Evolutionary conservation across 2,797 vertebrate genomes (phyloP).

Genomic region (Miichthys miiuy): DNA sequence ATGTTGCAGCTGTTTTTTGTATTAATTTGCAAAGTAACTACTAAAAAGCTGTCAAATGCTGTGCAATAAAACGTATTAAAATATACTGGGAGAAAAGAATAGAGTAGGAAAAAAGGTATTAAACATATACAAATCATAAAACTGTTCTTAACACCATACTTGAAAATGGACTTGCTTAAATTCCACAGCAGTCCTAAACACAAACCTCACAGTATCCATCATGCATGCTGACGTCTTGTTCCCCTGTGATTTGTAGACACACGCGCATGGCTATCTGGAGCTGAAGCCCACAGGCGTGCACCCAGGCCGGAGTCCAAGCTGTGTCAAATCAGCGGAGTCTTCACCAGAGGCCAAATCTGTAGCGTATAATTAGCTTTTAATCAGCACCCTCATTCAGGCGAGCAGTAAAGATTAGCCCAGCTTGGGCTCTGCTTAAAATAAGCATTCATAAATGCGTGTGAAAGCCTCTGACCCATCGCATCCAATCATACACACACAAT

Average conservation of each 20-base stretch:
- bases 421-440: conserved; percentile 83
- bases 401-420: conserved; percentile 78
- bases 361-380: conserved; percentile 89
- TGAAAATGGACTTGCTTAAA: conserved; percentile 22
- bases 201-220: conserved; percentile 48
- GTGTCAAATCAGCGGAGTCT: conserved; percentile 80
- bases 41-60: neutral
- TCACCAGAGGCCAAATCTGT: conserved; percentile 85
- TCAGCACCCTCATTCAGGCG: conserved; percentile 84
- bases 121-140: conserved; percentile 2
- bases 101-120: neutral
- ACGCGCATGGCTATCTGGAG: conserved; percentile 57
- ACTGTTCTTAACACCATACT: conserved; percentile 7
- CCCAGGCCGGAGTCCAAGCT: conserved; percentile 71
- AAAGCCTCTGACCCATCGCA: conserved; percentile 80
- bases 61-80: neutral
- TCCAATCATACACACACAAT: conserved; percentile 76
- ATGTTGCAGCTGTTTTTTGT: neutral
- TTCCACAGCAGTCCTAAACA: conserved; percentile 33
- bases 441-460: conserved; percentile 80
- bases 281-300: conserved; percentile 69
- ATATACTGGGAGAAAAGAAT: neutral
- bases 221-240: conserved; percentile 52
- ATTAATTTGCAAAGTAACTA: neutral
- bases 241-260: conserved; percentile 53